Evolutionary conservation across 2,888 invertebrate species (phyloP).

Genomic region (Brachycybe producta): DNA sequence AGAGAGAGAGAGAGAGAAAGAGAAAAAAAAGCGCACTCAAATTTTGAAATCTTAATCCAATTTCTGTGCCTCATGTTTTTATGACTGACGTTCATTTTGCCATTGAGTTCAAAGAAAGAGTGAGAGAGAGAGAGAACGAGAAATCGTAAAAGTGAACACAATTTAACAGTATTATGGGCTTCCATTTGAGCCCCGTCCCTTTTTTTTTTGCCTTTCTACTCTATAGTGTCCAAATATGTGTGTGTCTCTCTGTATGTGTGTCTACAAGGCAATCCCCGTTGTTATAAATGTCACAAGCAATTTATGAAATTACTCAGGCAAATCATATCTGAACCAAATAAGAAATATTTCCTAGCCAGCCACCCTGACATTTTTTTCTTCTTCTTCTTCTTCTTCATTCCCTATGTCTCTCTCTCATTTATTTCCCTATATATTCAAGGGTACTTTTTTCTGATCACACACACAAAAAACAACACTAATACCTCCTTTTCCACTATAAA

Average conservation of each 20-base stretch:
- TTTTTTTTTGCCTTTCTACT: background rate
- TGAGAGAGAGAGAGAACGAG: constrained; percentile 1
- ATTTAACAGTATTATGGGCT: constrained; percentile 18
- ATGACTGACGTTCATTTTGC: constrained; percentile 16
- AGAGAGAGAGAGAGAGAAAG: background rate
- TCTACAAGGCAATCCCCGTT: constrained; percentile 10
- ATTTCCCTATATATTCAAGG: too few relatives aligned
- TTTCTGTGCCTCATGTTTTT: constrained; percentile 18
- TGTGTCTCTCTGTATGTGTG: background rate
- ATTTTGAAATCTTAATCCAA: constrained; percentile 20
- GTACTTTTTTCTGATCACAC: too few relatives aligned
- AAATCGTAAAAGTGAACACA: constrained; percentile 19
- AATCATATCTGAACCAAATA: constrained; percentile 18
- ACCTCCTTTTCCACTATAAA: too few relatives aligned
- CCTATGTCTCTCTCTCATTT: too few relatives aligned
- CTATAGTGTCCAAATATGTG: background rate
- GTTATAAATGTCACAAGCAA: constrained; percentile 20
- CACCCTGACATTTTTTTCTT: background rate
- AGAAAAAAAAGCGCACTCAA: constrained; percentile 5
- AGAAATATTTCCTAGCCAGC: constrained; percentile 10
- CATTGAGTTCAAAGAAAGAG: constrained; percentile 8
- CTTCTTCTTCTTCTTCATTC: background rate
- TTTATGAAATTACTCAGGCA: constrained; percentile 21
- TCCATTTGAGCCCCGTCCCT: constrained; percentile 16
- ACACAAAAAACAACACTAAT: too few relatives aligned